Base-by-base conservation (phyloP, 2,797 vertebrate species). In the Liparis tanakae region DNA sequence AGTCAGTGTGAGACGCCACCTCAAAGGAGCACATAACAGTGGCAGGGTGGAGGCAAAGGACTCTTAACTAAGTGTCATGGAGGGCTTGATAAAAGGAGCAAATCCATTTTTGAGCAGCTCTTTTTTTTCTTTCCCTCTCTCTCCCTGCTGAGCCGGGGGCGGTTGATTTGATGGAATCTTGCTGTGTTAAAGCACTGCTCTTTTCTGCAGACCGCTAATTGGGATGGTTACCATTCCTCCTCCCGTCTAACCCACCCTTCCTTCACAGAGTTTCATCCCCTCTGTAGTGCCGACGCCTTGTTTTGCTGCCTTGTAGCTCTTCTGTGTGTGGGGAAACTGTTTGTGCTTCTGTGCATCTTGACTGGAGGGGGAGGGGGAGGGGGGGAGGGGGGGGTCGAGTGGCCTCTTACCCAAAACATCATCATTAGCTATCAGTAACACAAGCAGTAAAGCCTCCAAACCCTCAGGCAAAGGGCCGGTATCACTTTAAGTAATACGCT, bases 41-140 rank as follows among this genome's bases (percentile, higher is more conserved):
- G 70, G 85, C 76, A 76, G 80, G 81, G 76, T 76, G 62, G 88
- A 85, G 85, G 84, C 84, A 89, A 80, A 88, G 86, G 77, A 85
- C 80, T 85, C 80, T 87, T 89, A 89, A 89, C 87, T 85, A 88
- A 89, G 89, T 91, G 89, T 92, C 90, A 90, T 74, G 78, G 82
- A 91, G 91, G 80, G 83, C 81, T 86, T 90, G 89, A 91, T 93
- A 85, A 93, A 93, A 92, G 87, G 77, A 83, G 83, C 74, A 85
- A 79, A 89, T 86, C 87, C 88, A 86, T 88, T 92, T 30, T 85
- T 79, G 83, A 91, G 88, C 81, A 71, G 63, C 73, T 83, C 82
- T 87, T 88, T 86, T 77, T 18, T 87, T 88, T 86, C 76, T 18
- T 1, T 2, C n/a, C 3, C n/a, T 50, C 15, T 48, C 44, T 48